Evolutionary conservation across 2,888 invertebrate genomes (phyloP), one percentile per base, ranked within the genome.

Genomic region (Isotomurus palustris): DNA sequence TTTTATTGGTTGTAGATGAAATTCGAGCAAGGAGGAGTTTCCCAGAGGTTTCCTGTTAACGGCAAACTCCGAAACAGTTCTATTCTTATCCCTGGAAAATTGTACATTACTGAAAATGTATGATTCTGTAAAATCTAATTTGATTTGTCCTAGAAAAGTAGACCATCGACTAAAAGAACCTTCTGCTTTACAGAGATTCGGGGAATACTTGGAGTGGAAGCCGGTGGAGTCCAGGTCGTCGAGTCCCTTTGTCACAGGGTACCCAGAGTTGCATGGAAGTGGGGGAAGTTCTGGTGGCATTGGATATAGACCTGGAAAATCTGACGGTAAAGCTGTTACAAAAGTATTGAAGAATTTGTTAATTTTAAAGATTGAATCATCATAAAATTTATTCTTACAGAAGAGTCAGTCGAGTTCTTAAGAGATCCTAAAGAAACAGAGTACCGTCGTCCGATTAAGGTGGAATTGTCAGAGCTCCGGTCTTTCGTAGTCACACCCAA

Each of bases 141-240:
- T 32, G 14, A 32, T n/a, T 40, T 40, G 19, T 40, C 40, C 19
- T 19, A 32, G n/a, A n/a, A 32, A 32, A 32, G 32, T 32, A 10
- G 14, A 32, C 8, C 8, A 32, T n/a, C n/a, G n/a, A n/a, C n/a
- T n/a, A n/a, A n/a, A n/a, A n/a, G n/a, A n/a, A n/a, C n/a, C n/a
- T n/a, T n/a, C n/a, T n/a, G n/a, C 14, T 32, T 68, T 71, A 2
- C 64, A 79, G 79, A 75, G 73, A 70, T 76, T 75, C 68, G 80
- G 80, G n/a, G 82, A 83, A 62, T 83, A 80, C 66, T 82, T 91
- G 53, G 91, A 91, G 75, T 91, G 91, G 91, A 83, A 86, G 73
- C 88, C 88, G 1, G 84, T 84, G 60, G 88, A 89, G 73, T 78
- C 64, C 3, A 35, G 50, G 21, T 8, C 29, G 24, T 1, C 38